Evolutionary conservation across 2,888 invertebrate genomes (phyloP), one percentile per base, ranked within the genome.

Genomic region (Acronicta leporina): DNA sequence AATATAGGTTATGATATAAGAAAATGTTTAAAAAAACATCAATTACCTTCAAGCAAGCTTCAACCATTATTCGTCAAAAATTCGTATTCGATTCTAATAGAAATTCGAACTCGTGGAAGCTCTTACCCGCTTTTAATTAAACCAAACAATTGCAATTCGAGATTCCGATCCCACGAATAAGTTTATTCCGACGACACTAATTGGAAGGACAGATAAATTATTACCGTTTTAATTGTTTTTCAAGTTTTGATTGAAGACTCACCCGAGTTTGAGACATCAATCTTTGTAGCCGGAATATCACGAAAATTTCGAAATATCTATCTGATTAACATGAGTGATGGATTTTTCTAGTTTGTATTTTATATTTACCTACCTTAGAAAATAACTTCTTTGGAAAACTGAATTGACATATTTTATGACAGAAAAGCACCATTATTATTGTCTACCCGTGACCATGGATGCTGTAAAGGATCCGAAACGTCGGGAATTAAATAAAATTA

Each of bases 161-260:
- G 79, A 80, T 67, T 76, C 68, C 73, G 73, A 78, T 78, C 73
- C 73, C 75, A 68, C 73, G 71, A 64, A 78, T 79, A 83, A 87
- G 84, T 86, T 87, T 83, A 80, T 84, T 81, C 79, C 73, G 68
- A 59, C 75, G 57, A 75, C 78, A 73, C 84, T 89, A 89, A 90
- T 90, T 89, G 85, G 83, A 68, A 77, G 62, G 77, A 79, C 85
- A 75, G 82, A 86, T 88, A 84, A 89, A 85, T 88, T 79, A 87
- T 87, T 83, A 85, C 78, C 78, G 77, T 86, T 86, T 85, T 86
- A 88, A 89, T 88, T 89, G 88, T 86, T 86, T 79, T 77, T 77
- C 69, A 82, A 83, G 81, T 83, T 80, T 70, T 81, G 84, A 87
- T 86, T 79, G 80, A 78, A 74, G 76, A 76, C 16, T 43, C 55